Conservation (phyloP, 1,140 invertebrate genomes). For the Phortica variegata region DNA sequence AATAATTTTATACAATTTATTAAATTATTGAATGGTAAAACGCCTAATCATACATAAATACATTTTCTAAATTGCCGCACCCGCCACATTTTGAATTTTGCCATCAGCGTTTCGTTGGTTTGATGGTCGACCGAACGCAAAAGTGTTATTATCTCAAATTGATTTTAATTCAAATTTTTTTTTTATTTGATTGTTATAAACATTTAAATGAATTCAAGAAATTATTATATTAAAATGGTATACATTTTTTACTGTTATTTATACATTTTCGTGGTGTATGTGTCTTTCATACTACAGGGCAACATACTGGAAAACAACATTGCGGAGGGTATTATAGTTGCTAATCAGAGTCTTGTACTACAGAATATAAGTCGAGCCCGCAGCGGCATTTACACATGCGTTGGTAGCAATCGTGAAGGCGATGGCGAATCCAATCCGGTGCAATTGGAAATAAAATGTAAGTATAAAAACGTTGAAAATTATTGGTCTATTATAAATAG, state of each 20-base stretch:
- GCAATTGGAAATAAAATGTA: constrained; percentile 83
- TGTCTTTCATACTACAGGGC: constrained; percentile 59
- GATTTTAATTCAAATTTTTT: constrained; percentile 48
- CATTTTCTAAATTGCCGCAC: background rate
- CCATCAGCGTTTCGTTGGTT: constrained; percentile 5
- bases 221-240: too few species aligned
- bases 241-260: constrained; percentile 7
- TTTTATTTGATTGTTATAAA: constrained; percentile 39
- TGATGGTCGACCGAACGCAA: constrained; percentile 29
- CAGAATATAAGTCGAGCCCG: constrained; percentile 74
- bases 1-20: too few species aligned
- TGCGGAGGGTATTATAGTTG: constrained; percentile 76
- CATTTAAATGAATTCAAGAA: too few species aligned
- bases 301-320: constrained; percentile 71
- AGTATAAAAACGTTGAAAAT: constrained; percentile 57
- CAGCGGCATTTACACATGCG: constrained; percentile 80
- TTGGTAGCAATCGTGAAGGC: constrained; percentile 80
- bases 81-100: background rate
- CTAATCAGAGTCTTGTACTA: constrained; percentile 83
- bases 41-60: constrained; percentile 4
- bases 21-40: constrained; percentile 37
- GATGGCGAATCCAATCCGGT: constrained; percentile 81
- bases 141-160: constrained; percentile 53
- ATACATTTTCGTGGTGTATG: background rate
- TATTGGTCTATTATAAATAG: too few species aligned